phyloP scores from a whole-genome alignment of 2,888 invertebrate species.

The Allygus modestus region DNA sequence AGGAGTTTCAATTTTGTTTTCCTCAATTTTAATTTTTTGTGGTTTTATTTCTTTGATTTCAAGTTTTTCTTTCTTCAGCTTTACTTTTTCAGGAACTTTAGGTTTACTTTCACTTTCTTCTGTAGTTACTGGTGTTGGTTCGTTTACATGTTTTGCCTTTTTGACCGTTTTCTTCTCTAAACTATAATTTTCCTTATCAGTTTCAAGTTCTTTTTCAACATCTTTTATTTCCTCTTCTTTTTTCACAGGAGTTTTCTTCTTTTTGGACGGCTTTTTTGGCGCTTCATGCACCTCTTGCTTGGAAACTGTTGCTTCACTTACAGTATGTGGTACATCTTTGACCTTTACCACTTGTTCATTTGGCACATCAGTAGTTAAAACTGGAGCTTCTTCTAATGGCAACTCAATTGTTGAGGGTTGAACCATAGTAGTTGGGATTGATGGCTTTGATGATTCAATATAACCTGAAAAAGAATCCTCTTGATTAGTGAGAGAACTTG shows the following conservation, averaged over 20 bases:
- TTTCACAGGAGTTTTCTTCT: conserved; percentile 58
- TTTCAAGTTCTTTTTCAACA: conserved; percentile 58
- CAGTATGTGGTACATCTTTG: not conserved
- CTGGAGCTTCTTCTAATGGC: conserved; percentile 17
- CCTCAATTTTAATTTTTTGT: conserved; percentile 76
- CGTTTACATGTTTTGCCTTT: not conserved
- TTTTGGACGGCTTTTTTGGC: conserved; percentile 68
- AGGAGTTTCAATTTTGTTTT: conserved; percentile 80
- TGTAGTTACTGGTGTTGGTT: not conserved
- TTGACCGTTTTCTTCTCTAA: conserved; percentile 55
- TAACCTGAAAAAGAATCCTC: conserved; percentile 47
- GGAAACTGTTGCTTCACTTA: conserved; percentile 67
- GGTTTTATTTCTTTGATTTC: conserved; percentile 78
- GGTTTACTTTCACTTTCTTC: conserved; percentile 70
- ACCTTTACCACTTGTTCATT: conserved; percentile 70
- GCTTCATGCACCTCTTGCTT: conserved; percentile 71
- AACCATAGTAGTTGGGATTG: conserved; percentile 21
- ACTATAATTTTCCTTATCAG: conserved; percentile 72
- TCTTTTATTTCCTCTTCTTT: conserved; percentile 65
- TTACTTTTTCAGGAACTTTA: conserved; percentile 65
- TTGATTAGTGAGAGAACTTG: conserved; percentile 3
- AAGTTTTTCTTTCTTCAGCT: conserved; percentile 77
- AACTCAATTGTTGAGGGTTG: conserved; percentile 69
- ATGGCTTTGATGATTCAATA: conserved; percentile 25
- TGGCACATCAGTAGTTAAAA: not conserved